Conservation (phyloP, 2,888 invertebrate genomes). For the Phrixothrix hirtus region DNA sequence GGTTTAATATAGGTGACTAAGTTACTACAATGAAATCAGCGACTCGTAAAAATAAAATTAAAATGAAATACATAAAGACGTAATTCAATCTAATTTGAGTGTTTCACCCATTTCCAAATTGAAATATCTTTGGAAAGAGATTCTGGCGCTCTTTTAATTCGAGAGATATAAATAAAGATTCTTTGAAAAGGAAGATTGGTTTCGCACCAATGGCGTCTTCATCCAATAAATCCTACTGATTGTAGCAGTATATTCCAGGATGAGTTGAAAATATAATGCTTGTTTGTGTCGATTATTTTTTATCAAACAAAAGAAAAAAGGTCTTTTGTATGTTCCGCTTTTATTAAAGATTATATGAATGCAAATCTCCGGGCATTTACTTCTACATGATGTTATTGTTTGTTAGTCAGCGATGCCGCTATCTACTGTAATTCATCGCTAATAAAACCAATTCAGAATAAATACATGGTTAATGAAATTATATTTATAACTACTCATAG, state of each 20-base stretch:
- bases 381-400: slow-evolving; percentile 20
- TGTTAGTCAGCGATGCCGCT: slow-evolving; percentile 2
- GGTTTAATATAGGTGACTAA: too few relatives aligned
- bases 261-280: slow-evolving; percentile 23
- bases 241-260: slow-evolving; percentile 18
- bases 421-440: slow-evolving; percentile 2
- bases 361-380: slow-evolving; percentile 19
- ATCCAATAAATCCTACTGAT: slow-evolving; percentile 23
- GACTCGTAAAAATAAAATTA: background rate
- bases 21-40: background rate
- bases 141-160: slow-evolving; percentile 12
- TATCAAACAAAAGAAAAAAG: slow-evolving; percentile 14
- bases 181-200: slow-evolving; percentile 24
- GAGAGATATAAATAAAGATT: slow-evolving; percentile 20
- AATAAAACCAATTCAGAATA: slow-evolving; percentile 2
- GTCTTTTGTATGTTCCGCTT: slow-evolving; percentile 12
- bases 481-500: slow-evolving; percentile 1
- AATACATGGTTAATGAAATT: slow-evolving; percentile 7
- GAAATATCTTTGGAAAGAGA: slow-evolving; percentile 12
- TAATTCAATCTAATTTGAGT: slow-evolving; percentile 7
- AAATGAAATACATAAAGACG: slow-evolving; percentile 1
- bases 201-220: slow-evolving; percentile 23
- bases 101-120: slow-evolving; percentile 12
- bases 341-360: slow-evolving; percentile 15
- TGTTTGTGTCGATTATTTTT: slow-evolving; percentile 25